phyloP scores from a whole-genome alignment of 2,888 invertebrate genomes.

The Fragum sueziense region DNA sequence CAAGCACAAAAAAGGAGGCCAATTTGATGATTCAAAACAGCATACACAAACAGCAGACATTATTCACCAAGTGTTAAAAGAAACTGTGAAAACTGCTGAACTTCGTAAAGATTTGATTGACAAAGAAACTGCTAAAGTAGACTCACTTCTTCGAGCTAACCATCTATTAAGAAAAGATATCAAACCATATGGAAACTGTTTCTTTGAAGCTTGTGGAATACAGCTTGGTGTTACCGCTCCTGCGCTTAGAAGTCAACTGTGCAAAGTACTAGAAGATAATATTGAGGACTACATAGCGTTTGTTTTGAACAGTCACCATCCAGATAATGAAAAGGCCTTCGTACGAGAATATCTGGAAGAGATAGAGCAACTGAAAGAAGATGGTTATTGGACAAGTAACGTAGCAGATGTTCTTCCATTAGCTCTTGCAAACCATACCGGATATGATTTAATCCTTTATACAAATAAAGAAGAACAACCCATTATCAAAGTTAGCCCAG shows the following conservation, averaged over 20 bases:
- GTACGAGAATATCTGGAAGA: slow-evolving; percentile 11
- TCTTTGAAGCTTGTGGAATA: slow-evolving; percentile 6
- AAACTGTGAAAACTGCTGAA: neutral
- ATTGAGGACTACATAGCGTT: slow-evolving; percentile 14
- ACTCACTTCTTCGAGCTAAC: neutral
- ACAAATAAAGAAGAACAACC: slow-evolving; percentile 16
- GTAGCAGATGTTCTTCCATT: slow-evolving; percentile 29
- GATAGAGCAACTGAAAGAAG: slow-evolving; percentile 6
- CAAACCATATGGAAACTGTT: slow-evolving; percentile 15
- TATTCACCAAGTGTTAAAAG: neutral
- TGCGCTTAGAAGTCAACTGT: neutral
- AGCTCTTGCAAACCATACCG: slow-evolving; percentile 16
- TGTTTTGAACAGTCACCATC: slow-evolving; percentile 2
- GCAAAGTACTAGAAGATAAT: slow-evolving; percentile 7
- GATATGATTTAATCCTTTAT: neutral
- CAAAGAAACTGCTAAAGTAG: slow-evolving; percentile 1
- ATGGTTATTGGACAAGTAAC: slow-evolving; percentile 17
- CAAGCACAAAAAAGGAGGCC: neutral
- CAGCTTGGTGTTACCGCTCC: neutral
- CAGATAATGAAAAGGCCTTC: slow-evolving; percentile 8
- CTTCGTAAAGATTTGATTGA: neutral
- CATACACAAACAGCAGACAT: neutral
- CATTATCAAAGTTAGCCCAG: neutral
- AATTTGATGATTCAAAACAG: neutral
- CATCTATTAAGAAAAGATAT: neutral